Evolutionary conservation across 2,797 vertebrate species (phyloP), one percentile per base, ranked within the genome.

Genomic region (Eutrigla gurnardus): DNA sequence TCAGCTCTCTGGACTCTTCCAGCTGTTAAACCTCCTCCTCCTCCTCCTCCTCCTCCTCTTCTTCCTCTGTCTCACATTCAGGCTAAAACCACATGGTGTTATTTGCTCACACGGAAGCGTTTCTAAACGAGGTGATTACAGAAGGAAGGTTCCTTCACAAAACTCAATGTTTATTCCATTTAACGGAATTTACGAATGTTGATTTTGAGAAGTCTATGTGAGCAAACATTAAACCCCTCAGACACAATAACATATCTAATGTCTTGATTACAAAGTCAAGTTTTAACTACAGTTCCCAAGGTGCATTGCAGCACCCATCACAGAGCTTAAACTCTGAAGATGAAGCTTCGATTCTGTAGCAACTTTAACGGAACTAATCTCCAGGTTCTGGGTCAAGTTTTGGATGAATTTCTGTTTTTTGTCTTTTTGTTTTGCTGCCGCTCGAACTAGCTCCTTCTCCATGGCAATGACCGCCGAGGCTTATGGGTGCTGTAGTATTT

Each of bases 401-500:
- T 7, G 9, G 17, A n/a, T 6, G 35, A 47, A 59, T 25, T 25
- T 36, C 13, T n/a, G 45, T 18, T 11, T 47, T 58, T 37, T 35
- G 25, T 67, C 52, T 25, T 39, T 65, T 14, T n/a, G 3, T 40
- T 25, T 14, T 42, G n/a, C 57, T 25, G n/a, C 11, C 25, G 57
- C 57, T 40, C 4, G n/a, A 9, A 9, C 54, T n/a, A 15, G 40
- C 50, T 40, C 39, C 42, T 46, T 39, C 40, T 54, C 15, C 17
- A 9, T 3, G n/a, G n/a, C 42, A 25, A 7, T 7, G 14, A 6
- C 15, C 46, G 53, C 71, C 33, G 36, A 65, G 46, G 71, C 45
- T 74, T 63, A 65, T 74, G 62, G 62, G 54, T 66, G 50, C 1
- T 50, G 45, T 43, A 65, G 71, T 42, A 1, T 46, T 40, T 47